Evolutionary conservation across 2,888 invertebrate species (phyloP), one percentile per base, ranked within the genome.

Genomic region (Drosophila meridionalis): DNA sequence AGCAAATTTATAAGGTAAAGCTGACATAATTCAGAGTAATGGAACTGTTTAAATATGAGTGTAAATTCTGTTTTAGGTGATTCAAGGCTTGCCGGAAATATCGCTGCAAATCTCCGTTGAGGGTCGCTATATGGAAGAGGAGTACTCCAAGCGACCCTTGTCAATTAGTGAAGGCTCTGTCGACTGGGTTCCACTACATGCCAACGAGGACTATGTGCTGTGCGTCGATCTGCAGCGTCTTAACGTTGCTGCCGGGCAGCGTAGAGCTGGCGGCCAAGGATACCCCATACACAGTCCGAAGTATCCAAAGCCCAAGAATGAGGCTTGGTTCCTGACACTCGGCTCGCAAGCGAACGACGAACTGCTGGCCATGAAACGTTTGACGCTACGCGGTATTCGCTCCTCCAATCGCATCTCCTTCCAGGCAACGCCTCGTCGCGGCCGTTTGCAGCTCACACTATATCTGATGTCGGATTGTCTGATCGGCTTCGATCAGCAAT

Each of bases 401-500:
- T 93, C 92, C 66, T 93, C 93, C 67, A 94, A 94, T 83, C 94
- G 94, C 64, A 91, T 97, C 42, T 94, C 95, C 32, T 95, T 97
- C 79, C 94, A 94, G 70, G 94, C 95, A 5, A 96, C 97, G 20
- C 91, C 93, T 11, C 93, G 91, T 80, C 95, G 94, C 95, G 97
- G 98, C 40, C 95, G 95, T n/a, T 94, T 96, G 53, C 95, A 96
- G 75, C 95, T 97, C 91, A 96, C 96, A 0, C 92, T 98, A 30
- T 98, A 97, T 92, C 92, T 99, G 61, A 95, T 99, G 94, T 98
- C 98, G 55, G 99, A 99, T 93, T 96, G 96, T 73, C 98, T 99
- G 90, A 94, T 99, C 77, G 99, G 99, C 2, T 94, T 99, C 36
- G 99, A 99, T 93, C 99, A 99, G 92, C 98, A 99, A 90, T 98